phyloP scores from a whole-genome alignment of 2,797 vertebrate genomes.

The Linurgus olivaceus region DNA sequence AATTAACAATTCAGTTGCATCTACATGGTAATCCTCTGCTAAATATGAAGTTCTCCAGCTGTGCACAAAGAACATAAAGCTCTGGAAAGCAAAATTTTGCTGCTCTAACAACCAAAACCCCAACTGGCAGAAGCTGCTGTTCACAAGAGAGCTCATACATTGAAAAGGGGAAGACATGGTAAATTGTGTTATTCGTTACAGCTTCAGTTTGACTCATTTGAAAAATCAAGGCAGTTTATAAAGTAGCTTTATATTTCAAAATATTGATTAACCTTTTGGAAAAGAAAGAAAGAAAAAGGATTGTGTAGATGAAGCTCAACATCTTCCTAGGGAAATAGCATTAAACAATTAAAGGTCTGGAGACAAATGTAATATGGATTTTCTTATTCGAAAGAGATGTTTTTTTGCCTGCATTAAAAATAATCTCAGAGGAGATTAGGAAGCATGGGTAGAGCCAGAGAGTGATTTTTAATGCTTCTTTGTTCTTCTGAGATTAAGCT shows the following conservation, averaged over 20 bases:
- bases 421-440: not conserved
- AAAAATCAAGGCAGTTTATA: not conserved
- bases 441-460: not conserved
- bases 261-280: not conserved
- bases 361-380: not conserved
- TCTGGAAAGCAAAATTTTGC: not conserved
- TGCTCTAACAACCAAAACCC: not conserved
- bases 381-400: not conserved
- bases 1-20: not conserved
- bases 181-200: not conserved
- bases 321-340: not conserved
- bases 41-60: not conserved
- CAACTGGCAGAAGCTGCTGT: not conserved
- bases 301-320: not conserved
- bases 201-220: not conserved
- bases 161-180: not conserved
- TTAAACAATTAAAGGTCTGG: not conserved
- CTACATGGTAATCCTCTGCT: not conserved
- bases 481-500: not conserved
- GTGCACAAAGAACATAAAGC: not conserved
- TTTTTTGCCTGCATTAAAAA: slow-evolving; percentile 6
- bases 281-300: not conserved
- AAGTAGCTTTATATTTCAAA: not conserved
- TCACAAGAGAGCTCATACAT: rapidly evolving
- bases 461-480: not conserved